Evolutionary conservation across 30 jellyfish, hydroid and myxozoan genomes (phyloP).

Genomic region (Nemopilema nomurai): DNA sequence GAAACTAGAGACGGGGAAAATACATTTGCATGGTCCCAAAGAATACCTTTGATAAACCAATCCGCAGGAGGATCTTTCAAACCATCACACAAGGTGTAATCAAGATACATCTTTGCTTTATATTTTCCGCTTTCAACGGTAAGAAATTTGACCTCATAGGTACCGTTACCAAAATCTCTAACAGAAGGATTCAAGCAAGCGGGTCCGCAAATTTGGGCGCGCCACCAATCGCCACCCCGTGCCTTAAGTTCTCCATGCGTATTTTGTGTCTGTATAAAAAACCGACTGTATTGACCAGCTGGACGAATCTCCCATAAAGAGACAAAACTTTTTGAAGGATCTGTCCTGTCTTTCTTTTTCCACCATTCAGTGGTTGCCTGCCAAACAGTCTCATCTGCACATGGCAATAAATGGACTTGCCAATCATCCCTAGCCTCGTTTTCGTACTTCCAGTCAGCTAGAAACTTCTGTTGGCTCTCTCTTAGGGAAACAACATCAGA

Average conservation of each 20-base stretch:
- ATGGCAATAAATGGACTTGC: conserved; percentile 25
- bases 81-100: conserved; percentile 96
- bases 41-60: conserved; percentile 89
- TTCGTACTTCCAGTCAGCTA: conserved; percentile 52
- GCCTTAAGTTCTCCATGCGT: conserved; percentile 51
- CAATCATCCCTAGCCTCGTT: conserved; percentile 72
- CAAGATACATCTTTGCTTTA: conserved; percentile 60
- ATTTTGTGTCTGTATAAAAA: conserved; percentile 84
- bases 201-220: conserved; percentile 75
- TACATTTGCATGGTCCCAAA: not conserved
- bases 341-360: conserved; percentile 77
- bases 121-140: conserved; percentile 76
- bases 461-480: conserved; percentile 20
- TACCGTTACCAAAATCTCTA: conserved; percentile 85
- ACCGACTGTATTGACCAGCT: conserved; percentile 89
- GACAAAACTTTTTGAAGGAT: conserved; percentile 64
- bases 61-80: conserved; percentile 92
- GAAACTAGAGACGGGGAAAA: not conserved
- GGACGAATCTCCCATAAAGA: conserved; percentile 85
- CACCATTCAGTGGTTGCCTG: conserved; percentile 84
- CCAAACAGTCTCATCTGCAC: conserved; percentile 57
- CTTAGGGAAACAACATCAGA: conserved; percentile 13
- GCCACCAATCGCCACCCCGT: conserved; percentile 96
- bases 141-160: conserved; percentile 86
- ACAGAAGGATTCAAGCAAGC: conserved; percentile 67